Evolutionary conservation across 1,140 invertebrate species (phyloP).

Genomic region (Pararge aegeria): DNA sequence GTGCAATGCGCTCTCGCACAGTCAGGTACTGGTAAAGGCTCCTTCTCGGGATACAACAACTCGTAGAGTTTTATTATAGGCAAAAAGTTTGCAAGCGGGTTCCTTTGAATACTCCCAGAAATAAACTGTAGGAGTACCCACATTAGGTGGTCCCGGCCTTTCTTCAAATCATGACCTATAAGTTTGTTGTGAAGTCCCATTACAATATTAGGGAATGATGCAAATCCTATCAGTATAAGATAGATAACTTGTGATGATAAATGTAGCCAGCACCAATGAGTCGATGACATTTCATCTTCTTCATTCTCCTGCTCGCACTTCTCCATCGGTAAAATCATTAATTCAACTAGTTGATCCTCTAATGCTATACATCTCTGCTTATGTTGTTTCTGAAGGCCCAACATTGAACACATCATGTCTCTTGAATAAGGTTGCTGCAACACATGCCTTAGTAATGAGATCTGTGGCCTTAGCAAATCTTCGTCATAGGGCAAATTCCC

Average conservation of each 20-base stretch:
- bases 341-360: constrained; percentile 95
- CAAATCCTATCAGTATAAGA: constrained; percentile 96
- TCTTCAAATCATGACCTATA: constrained; percentile 88
- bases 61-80: constrained; percentile 96
- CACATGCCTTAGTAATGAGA: constrained; percentile 92
- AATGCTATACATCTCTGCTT: constrained; percentile 94
- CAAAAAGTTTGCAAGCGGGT: constrained; percentile 93
- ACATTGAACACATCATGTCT: constrained; percentile 97
- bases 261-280: constrained; percentile 94
- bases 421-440: constrained; percentile 97
- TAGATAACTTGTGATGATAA: constrained; percentile 97
- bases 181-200: constrained; percentile 93
- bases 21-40: constrained; percentile 94
- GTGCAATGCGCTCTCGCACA: constrained; percentile 92
- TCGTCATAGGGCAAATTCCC: constrained; percentile 95
- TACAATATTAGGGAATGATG: constrained; percentile 95
- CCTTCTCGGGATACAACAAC: constrained; percentile 94
- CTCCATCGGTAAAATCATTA: constrained; percentile 96
- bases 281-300: constrained; percentile 85
- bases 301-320: constrained; percentile 86
- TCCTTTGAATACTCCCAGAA: constrained; percentile 97
- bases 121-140: constrained; percentile 98
- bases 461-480: constrained; percentile 94
- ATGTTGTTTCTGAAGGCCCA: constrained; percentile 95
- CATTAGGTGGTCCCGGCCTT: constrained; percentile 97